These are phyloP conservation scores for Sycon ciliatum DNA, from an alignment of 37 sponge, comb jelly and placozoan species.

Conservation along the genomic window DNA sequence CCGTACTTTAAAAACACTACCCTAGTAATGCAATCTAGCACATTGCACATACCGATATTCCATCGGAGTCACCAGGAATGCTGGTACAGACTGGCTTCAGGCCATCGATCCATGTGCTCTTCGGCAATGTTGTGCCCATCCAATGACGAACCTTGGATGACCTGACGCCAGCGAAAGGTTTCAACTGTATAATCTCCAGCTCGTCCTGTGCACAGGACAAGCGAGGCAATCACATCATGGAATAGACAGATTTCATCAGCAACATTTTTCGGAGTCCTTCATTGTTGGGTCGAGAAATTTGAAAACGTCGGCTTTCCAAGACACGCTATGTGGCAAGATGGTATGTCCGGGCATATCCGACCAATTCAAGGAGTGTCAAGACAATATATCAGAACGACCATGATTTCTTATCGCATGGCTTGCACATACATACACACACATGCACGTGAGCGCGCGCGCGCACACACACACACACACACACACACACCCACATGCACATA, in stretches of 20 bases:
- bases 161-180: constrained; percentile 44
- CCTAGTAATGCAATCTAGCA: background rate
- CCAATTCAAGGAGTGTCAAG: too few relatives aligned
- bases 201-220: background rate
- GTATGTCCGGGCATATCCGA: too few relatives aligned
- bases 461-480: constrained; percentile 5
- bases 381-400: too few relatives aligned
- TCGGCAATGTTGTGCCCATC: constrained; percentile 44
- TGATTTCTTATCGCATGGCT: background rate
- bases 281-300: too few relatives aligned
- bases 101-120: constrained; percentile 59
- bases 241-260: background rate
- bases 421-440: background rate
- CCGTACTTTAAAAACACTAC: too few relatives aligned
- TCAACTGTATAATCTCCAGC: background rate
- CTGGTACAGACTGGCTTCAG: constrained; percentile 38
- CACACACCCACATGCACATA: background rate
- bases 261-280: too few relatives aligned
- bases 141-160: constrained; percentile 69
- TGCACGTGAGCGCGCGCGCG: background rate
- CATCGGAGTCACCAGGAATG: constrained; percentile 70
- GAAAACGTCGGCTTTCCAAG: too few relatives aligned
- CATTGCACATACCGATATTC: constrained; percentile 30
- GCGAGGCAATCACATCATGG: background rate
- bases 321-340: too few relatives aligned